Percentiles rank a stretch among this genome's conserved stretches.
These are phyloP conservation scores for Mythimna lalbum DNA, from an alignment of 2,888 invertebrate genomes.

Conservation along the genomic window DNA sequence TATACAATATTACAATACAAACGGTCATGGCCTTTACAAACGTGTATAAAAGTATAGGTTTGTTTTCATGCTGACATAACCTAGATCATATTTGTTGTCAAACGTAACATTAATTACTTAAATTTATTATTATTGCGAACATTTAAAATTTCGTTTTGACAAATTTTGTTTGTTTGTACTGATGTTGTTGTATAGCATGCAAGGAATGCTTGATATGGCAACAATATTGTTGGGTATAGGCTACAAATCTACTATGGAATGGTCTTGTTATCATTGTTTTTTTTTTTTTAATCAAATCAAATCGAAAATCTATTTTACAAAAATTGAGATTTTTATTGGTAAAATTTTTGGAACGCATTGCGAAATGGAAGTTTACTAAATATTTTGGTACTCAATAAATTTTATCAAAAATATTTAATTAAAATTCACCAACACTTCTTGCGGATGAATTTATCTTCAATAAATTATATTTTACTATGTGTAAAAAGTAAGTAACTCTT, in stretches of 20 bases:
- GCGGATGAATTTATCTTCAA: background rate
- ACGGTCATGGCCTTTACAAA: too few relatives aligned
- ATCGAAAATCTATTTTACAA: background rate
- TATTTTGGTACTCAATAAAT: background rate
- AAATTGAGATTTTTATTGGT: background rate
- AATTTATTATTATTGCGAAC: background rate
- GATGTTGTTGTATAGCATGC: constrained; percentile 13
- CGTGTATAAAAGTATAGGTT: too few relatives aligned
- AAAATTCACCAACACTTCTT: background rate
- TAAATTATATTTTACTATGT: background rate
- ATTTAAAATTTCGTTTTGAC: background rate
- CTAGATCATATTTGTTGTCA: too few relatives aligned
- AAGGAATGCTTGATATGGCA: constrained; percentile 7
- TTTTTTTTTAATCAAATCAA: background rate
- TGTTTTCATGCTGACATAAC: too few relatives aligned
- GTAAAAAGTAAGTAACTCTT: background rate
- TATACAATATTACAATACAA: too few relatives aligned
- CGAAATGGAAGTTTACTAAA: background rate
- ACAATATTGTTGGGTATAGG: background rate
- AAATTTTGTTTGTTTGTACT: background rate
- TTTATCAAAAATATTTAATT: background rate
- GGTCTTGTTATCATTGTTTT: background rate
- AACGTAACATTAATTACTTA: background rate
- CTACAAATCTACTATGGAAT: background rate
- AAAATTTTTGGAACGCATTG: background rate